Evolutionary conservation across 2,888 invertebrate species (phyloP), one percentile per base, ranked within the genome.

Genomic region (Sinotaia quadrata): DNA sequence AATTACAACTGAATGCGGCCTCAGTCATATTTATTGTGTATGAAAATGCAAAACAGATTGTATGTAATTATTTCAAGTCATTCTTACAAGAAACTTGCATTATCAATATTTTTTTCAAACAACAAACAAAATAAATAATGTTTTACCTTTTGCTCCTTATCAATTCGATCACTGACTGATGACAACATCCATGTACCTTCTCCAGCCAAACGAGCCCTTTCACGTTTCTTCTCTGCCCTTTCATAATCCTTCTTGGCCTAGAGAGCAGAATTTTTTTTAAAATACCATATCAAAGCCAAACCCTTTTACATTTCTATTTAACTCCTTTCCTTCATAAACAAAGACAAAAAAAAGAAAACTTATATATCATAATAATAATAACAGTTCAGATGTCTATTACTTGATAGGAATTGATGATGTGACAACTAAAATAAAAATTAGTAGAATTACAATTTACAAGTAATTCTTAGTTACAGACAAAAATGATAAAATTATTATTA

Each of bases 111-210:
- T n/a, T n/a, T n/a, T n/a, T n/a, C n/a, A n/a, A n/a, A n/a, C n/a
- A n/a, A 31, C 24, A 31, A 3, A 36, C 4, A 8, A 31, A 10
- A 18, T 7, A 36, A n/a, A 33, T 18, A 15, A 27, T 15, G 27
- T 18, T 58, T 52, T 57, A 84, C 84, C 75, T 81, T 72, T 68
- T 80, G 67, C 67, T 86, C 84, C 51, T 74, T 69, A 12, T 78
- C 75, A n/a, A 88, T 72, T 59, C 86, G 77, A 2, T 85, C 82
- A 65, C 86, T 86, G 15, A 90, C 84, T 3, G 87, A 84, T n/a
- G 89, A 87, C 33, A 90, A 77, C 87, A 89, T 88, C 90, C 90
- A 90, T 49, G 91, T 81, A 56, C 82, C 86, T 37, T 86, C 85
- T 31, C 86, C 87, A 44, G 79, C 70, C 33, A 74, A 67, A 49